Base-by-base conservation (phyloP, 2,888 invertebrate genomes). In the Branchellion lobata region DNA sequence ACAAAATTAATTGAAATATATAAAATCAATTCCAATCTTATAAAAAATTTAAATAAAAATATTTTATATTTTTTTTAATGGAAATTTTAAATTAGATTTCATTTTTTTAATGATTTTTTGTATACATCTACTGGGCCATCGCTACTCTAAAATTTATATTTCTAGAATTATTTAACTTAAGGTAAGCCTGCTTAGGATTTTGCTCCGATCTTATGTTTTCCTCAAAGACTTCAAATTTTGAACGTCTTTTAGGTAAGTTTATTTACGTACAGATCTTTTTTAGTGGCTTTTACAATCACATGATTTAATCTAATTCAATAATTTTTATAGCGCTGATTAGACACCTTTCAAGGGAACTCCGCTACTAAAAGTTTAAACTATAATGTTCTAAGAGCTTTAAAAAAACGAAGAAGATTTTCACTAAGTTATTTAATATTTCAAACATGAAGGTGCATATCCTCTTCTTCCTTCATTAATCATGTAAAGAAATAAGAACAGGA, bases 191-290 rank as follows among this genome's bases (percentile, higher is more conserved):
- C n/a, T n/a, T n/a, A n/a, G n/a, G n/a, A n/a, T n/a, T n/a, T n/a
- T n/a, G n/a, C n/a, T n/a, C n/a, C n/a, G n/a, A n/a, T n/a, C 2
- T 31, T 14, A 80, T 80, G 80, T 80, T 80, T 80, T 78, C 77
- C 18, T 65, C 77, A 27, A 75, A 78, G 31, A 71, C 77, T n/a
- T 68, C 76, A 33, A 47, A 68, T 27, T 80, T 80, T 57, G 80
- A 80, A 47, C 73, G 80, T 34, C 31, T 77, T 5, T 36, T 80
- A n/a, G 80, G 80, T 80, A 24, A 69, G 77, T 71, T 57, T 21
- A 21, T 57, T 57, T 31, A 33, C 11, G 24, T 14, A 14, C 5
- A 69, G 31, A 69, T 69, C 11, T 14, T 14, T 69, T 69, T 69
- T 69, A 34, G 24, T 65, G n/a, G 11, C n/a, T n/a, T 34, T 31